phyloP scores from a whole-genome alignment of 1,140 invertebrate genomes.

The Brachionus paranguensis region DNA sequence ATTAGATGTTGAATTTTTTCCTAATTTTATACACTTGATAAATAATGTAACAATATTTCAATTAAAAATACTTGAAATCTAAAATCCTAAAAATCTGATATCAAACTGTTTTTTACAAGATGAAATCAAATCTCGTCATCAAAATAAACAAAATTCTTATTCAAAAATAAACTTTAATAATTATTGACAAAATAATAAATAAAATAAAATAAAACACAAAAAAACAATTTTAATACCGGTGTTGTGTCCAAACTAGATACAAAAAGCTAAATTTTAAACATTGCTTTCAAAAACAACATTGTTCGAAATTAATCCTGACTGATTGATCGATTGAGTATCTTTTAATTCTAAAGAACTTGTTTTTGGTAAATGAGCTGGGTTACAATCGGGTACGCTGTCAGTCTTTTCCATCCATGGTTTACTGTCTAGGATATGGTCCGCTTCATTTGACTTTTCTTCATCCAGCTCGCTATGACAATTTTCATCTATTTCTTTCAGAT shows the following conservation, averaged over 20 bases:
- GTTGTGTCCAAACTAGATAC: background rate
- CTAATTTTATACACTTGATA: no score
- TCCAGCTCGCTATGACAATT: background rate
- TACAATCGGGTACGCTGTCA: background rate
- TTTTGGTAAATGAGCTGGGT: background rate
- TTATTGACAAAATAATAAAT: background rate
- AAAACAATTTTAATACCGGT: background rate
- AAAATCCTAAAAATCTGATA: no score
- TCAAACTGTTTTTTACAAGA: no score
- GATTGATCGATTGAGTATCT: background rate
- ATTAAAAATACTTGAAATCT: no score
- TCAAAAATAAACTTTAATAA: no score
- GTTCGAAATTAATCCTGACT: background rate
- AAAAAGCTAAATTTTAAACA: background rate
- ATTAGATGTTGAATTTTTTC: no score
- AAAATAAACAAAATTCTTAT: no score
- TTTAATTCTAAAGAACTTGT: background rate
- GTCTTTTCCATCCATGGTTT: background rate
- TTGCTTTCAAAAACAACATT: background rate
- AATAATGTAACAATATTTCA: no score
- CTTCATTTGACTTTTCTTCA: background rate
- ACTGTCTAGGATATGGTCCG: background rate
- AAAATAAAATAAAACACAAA: background rate
- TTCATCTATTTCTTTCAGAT: background rate
- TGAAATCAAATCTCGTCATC: no score